These are phyloP conservation scores for Pterostichus niger DNA, from an alignment of 2,888 invertebrate species.

Conservation along the genomic window DNA sequence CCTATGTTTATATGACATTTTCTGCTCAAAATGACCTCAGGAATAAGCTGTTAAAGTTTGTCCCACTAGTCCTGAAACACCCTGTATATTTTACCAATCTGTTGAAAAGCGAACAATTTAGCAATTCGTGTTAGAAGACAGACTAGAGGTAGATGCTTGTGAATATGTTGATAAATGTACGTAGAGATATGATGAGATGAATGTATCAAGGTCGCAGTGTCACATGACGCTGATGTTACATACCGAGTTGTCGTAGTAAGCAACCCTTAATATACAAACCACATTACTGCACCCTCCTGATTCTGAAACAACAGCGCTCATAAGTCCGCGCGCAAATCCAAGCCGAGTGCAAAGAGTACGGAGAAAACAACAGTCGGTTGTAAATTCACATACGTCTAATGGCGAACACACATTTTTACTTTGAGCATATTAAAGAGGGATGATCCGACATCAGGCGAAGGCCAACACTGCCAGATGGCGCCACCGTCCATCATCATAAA, in stretches of 20 bases:
- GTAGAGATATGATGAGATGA: no score
- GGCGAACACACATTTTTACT: conserved; percentile 77
- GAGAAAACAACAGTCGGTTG: conserved; percentile 68
- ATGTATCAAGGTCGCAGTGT: neutral
- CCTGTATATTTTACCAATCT: no score
- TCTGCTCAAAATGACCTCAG: no score
- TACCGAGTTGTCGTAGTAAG: neutral
- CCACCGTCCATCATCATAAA: conserved; percentile 67
- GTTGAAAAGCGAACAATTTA: no score
- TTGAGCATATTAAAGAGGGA: conserved; percentile 75
- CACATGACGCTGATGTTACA: neutral
- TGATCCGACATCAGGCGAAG: conserved; percentile 68
- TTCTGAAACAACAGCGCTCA: conserved; percentile 6
- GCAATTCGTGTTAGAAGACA: no score
- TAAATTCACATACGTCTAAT: conserved; percentile 75
- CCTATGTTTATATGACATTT: no score
- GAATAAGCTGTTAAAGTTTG: no score
- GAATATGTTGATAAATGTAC: no score
- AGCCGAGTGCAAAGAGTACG: conserved; percentile 10
- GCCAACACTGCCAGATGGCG: conserved; percentile 52
- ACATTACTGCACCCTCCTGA: conserved; percentile 11
- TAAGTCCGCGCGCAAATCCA: conserved; percentile 19
- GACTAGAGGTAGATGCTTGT: no score
- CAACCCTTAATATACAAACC: conserved; percentile 19
- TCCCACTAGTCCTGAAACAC: no score